phyloP scores from a whole-genome alignment of 2,888 invertebrate genomes.

The Microchrysa polita region DNA sequence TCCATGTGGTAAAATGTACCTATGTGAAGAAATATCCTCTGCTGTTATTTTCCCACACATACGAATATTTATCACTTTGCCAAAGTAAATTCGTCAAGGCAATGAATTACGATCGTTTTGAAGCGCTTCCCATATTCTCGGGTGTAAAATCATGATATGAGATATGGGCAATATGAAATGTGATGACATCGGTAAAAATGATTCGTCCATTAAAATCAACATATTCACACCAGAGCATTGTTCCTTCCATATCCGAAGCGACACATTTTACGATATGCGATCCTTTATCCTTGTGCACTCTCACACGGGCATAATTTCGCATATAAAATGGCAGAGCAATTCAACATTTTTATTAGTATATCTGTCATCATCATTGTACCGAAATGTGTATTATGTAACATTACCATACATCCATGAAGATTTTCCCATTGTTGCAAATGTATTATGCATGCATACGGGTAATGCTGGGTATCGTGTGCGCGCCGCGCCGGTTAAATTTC shows the following conservation, averaged over 20 bases:
- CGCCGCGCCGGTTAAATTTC: no score
- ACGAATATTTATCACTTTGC: no score
- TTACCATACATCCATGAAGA: no score
- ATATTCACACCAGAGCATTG: no score
- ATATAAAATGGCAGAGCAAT: neutral
- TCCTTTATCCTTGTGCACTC: neutral
- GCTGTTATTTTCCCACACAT: no score
- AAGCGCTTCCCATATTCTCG: neutral
- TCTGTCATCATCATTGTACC: neutral
- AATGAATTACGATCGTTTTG: slow-evolving; percentile 19
- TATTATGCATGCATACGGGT: no score
- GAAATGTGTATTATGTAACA: no score
- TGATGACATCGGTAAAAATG: slow-evolving; percentile 21
- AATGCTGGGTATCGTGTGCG: no score
- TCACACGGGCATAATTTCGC: neutral
- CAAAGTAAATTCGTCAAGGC: neutral
- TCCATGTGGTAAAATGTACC: no score
- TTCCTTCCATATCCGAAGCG: neutral
- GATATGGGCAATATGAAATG: slow-evolving; percentile 7
- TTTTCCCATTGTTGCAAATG: no score
- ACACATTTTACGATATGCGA: no score
- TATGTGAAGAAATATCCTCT: no score
- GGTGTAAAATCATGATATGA: slow-evolving; percentile 2
- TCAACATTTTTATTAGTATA: neutral
- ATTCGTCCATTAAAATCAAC: slow-evolving; percentile 14